Percentiles rank a stretch among this genome's conserved stretches.
These are phyloP conservation scores for Alectura lathami DNA, from an alignment of 2,113 vertebrate genomes.

Conservation along the genomic window DNA sequence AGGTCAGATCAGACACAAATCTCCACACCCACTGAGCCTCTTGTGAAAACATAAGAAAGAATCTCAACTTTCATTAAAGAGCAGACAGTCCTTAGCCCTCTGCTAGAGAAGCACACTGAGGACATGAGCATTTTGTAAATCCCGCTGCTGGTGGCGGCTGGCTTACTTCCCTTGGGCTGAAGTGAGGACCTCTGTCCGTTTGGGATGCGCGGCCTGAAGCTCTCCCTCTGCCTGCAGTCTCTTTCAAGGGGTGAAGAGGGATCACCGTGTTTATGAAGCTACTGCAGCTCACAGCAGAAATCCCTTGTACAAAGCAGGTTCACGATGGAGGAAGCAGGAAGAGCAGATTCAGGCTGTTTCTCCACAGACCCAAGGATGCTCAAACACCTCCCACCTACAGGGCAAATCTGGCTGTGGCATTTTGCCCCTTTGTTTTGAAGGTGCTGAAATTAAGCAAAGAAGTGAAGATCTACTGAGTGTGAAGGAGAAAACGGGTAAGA, in stretches of 20 bases:
- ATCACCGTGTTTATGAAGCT: constrained; percentile 33
- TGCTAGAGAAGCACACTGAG: not conserved
- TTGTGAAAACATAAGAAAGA: not conserved
- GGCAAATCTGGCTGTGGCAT: not conserved
- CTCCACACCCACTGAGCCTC: too few species aligned
- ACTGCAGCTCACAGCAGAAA: constrained; percentile 38
- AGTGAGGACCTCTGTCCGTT: not conserved
- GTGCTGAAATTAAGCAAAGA: not conserved
- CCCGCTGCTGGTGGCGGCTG: not conserved
- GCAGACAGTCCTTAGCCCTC: not conserved
- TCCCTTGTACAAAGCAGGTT: constrained; percentile 19
- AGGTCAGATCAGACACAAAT: not conserved
- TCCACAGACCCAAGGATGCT: not conserved
- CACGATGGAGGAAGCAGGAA: constrained; percentile 22
- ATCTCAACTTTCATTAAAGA: not conserved
- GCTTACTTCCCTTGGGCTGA: not conserved
- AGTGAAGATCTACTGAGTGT: not conserved
- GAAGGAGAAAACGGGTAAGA: not conserved
- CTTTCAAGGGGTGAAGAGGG: not conserved
- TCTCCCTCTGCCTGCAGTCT: not conserved
- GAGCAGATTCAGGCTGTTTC: not conserved
- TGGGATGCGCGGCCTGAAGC: not conserved
- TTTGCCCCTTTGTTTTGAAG: not conserved
- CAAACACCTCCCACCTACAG: not conserved
- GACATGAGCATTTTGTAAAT: accelerated